Evolutionary conservation across 2,797 vertebrate genomes (phyloP).

Genomic region (Microhierax caerulescens): DNA sequence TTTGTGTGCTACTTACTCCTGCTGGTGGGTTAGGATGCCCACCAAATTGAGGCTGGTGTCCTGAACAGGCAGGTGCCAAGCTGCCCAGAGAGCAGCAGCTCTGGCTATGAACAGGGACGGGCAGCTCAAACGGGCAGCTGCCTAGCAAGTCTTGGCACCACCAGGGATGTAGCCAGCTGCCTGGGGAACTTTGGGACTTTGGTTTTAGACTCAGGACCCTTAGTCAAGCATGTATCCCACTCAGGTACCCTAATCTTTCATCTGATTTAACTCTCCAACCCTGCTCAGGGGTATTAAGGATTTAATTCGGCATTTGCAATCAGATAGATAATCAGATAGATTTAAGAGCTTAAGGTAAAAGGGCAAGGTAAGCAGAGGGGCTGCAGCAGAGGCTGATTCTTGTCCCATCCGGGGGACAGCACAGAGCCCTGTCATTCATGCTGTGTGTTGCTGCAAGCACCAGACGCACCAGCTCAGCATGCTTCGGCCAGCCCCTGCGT

Average conservation of each 20-base stretch:
- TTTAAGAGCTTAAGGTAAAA: background rate
- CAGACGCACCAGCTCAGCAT: accelerated
- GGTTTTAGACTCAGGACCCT: background rate
- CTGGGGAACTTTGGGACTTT: background rate
- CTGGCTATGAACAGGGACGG: background rate
- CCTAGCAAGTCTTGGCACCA: background rate
- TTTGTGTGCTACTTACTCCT: background rate
- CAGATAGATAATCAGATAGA: background rate
- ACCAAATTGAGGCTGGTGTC: background rate
- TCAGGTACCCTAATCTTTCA: background rate
- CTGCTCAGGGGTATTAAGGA: background rate
- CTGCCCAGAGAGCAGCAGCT: background rate
- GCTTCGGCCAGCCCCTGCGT: background rate
- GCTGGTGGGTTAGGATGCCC: background rate
- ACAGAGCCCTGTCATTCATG: background rate
- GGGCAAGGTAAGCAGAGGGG: background rate
- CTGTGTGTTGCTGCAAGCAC: background rate
- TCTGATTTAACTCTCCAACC: background rate
- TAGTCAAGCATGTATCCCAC: background rate
- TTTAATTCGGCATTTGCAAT: background rate
- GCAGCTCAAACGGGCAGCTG: background rate
- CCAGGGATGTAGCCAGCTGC: background rate
- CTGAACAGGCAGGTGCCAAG: background rate
- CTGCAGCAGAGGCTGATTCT: background rate
- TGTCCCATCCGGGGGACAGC: background rate